Percentiles rank a stretch among this genome's conserved stretches.
Conservation (phyloP, 2,113 vertebrate genomes). For the Brachirus orientalis region DNA sequence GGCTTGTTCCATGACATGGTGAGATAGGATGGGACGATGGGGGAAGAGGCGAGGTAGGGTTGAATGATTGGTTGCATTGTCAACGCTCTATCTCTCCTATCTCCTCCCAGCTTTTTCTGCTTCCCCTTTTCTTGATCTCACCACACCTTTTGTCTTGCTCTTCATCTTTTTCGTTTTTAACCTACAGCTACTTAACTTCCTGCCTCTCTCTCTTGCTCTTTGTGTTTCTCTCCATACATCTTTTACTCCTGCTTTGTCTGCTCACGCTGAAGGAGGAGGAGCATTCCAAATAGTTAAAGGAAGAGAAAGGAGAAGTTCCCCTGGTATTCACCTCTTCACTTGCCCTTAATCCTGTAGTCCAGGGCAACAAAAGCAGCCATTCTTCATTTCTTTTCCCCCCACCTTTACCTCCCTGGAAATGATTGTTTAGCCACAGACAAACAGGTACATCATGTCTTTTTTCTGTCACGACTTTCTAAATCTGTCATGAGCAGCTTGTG, state of each 20-base stretch:
- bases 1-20: constrained; percentile 36
- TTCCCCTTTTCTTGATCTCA: constrained; percentile 12
- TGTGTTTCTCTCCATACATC: constrained; percentile 4
- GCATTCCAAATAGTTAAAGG: constrained; percentile 7
- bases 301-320: neutral
- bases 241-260: constrained; percentile 1
- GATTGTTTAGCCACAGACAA: neutral
- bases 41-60: constrained; percentile 7
- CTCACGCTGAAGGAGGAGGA: constrained; percentile 29
- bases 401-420: too few species aligned
- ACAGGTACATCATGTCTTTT: neutral
- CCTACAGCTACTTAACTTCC: constrained; percentile 25
- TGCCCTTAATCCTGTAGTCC: constrained; percentile 17
- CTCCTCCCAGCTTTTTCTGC: constrained; percentile 1
- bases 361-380: neutral
- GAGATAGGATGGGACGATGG: constrained; percentile 38
- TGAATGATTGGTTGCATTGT: constrained; percentile 35
- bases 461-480: too few species aligned
- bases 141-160: constrained; percentile 15
- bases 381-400: neutral
- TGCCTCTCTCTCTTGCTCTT: neutral
- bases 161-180: constrained; percentile 5
- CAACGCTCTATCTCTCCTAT: constrained; percentile 4
- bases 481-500: too few species aligned
- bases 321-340: neutral